phyloP scores from a whole-genome alignment of 2,113 vertebrate genomes.

The Corvus cornix region DNA sequence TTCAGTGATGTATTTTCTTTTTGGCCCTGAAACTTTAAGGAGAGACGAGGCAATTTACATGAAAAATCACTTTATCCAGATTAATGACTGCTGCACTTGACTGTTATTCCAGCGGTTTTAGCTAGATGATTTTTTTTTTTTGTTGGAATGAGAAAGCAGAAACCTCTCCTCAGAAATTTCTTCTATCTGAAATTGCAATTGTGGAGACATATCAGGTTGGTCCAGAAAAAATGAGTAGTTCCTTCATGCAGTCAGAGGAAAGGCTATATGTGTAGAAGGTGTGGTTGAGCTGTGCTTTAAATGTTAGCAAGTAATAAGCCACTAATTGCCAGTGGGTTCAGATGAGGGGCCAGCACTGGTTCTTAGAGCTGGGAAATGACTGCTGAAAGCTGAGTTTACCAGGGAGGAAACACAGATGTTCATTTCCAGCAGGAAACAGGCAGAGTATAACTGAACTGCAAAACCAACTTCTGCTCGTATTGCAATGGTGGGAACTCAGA shows the following conservation, averaged over 20 bases:
- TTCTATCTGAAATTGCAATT: background rate
- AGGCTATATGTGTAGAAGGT: background rate
- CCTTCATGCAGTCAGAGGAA: background rate
- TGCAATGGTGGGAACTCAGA: background rate
- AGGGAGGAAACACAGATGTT: background rate
- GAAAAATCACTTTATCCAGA: conserved; percentile 64
- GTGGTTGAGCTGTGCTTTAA: background rate
- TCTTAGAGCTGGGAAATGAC: background rate
- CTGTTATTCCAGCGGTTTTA: conserved; percentile 17
- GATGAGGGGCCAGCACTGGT: background rate
- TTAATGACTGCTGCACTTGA: conserved; percentile 36
- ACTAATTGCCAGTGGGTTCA: background rate
- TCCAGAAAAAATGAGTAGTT: background rate
- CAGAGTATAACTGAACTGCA: background rate
- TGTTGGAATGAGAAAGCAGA: background rate
- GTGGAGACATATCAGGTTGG: background rate
- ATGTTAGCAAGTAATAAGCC: background rate
- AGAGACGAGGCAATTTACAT: conserved; percentile 57
- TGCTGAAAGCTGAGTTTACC: background rate
- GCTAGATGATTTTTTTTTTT: background rate
- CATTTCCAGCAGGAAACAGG: background rate
- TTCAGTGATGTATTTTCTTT: conserved; percentile 58
- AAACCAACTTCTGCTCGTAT: background rate
- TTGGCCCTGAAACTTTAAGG: conserved; percentile 33
- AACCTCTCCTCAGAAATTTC: background rate